A percentile compares a stretch with the other conserved stretches of the same genome.
Conservation (phyloP, 2,888 invertebrate species). For the Ectemnius cavifrons region DNA sequence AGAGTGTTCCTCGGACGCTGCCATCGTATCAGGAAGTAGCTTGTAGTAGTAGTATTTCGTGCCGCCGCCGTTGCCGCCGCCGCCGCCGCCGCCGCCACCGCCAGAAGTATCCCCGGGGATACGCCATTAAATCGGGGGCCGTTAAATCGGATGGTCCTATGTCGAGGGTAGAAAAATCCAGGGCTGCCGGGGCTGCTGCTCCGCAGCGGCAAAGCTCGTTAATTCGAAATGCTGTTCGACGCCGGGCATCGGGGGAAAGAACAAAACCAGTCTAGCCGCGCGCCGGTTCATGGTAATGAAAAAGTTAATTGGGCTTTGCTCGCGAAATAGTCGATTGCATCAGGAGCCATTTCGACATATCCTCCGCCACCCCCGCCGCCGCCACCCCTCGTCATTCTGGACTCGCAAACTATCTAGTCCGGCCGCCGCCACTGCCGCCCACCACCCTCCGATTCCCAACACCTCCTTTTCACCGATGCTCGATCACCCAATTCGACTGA, state of each 20-base stretch:
- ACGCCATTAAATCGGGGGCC: conserved; percentile 23
- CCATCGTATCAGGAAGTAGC: conserved; percentile 1
- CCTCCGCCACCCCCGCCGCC: no score
- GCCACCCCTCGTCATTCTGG: no score
- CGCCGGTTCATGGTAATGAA: conserved; percentile 47
- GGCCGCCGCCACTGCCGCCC: no score
- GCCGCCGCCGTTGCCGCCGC: background rate
- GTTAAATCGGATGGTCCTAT: conserved; percentile 31
- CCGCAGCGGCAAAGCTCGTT: conserved; percentile 36
- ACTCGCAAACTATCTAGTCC: no score
- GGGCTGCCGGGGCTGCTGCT: background rate
- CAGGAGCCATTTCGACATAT: background rate
- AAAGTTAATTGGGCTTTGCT: conserved; percentile 56
- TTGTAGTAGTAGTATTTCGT: background rate
- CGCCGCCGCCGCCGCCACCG: background rate
- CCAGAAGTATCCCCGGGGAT: conserved; percentile 3
- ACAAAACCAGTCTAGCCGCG: conserved; percentile 42
- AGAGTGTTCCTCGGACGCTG: background rate
- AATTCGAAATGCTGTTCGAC: conserved; percentile 49
- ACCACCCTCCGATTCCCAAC: no score
- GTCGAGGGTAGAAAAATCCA: conserved; percentile 32
- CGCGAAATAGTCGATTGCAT: conserved; percentile 32
- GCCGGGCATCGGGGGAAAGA: conserved; percentile 26
- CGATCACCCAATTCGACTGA: no score
- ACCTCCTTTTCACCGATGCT: no score